phyloP scores from a whole-genome alignment of 2,797 vertebrate species.

The Eulemur coronatus region DNA sequence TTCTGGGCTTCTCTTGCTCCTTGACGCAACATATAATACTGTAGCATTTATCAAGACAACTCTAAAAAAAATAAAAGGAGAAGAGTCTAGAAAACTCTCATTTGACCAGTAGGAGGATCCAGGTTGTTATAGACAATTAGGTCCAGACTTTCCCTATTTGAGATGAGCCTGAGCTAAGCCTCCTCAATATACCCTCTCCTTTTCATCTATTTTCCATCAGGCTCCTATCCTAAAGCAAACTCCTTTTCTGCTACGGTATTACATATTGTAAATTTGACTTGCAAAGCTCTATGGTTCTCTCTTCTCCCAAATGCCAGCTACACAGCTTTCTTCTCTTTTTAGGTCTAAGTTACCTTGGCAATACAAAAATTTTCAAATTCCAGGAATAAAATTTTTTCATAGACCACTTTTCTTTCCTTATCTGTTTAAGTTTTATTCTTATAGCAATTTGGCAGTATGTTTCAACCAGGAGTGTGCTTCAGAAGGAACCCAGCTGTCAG shows the following conservation, averaged over 20 bases:
- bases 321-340: background rate
- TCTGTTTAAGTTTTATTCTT: background rate
- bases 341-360: background rate
- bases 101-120: background rate
- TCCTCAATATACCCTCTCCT: background rate
- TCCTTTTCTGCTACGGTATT: background rate
- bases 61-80: too few species aligned
- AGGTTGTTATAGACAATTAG: background rate
- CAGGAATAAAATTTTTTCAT: background rate
- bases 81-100: background rate
- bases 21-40: background rate
- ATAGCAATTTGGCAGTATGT: background rate
- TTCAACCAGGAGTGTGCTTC: background rate
- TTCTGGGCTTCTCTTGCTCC: background rate
- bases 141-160: background rate
- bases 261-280: background rate
- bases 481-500: background rate
- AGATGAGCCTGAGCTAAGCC: background rate
- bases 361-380: background rate
- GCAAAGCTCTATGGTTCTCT: background rate
- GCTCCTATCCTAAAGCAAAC: background rate
- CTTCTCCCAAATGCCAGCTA: background rate
- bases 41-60: too few species aligned
- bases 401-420: background rate
- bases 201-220: background rate